phyloP scores from a whole-genome alignment of 2,888 invertebrate genomes.

The Itoplectis maculator region DNA sequence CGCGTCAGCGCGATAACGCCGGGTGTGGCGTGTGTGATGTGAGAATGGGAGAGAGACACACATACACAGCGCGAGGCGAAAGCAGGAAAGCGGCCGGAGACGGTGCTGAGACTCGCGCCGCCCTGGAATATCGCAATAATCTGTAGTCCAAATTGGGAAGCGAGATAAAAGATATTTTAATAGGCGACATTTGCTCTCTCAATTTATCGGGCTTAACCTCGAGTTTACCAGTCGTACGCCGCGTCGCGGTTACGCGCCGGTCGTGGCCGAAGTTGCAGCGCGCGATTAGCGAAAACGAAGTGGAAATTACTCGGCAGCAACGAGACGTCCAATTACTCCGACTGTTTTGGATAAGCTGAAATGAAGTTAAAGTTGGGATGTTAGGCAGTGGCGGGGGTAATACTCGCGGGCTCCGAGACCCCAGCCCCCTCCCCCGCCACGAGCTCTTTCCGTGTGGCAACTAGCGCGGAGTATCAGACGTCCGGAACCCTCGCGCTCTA shows the following conservation, averaged over 20 bases:
- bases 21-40: not conserved
- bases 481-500: constrained; percentile 40
- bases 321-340: constrained; percentile 50
- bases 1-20: not conserved
- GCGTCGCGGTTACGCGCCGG: not conserved
- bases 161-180: constrained; percentile 30
- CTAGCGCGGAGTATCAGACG: constrained; percentile 34
- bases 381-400: constrained; percentile 28
- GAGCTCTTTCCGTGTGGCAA: constrained; percentile 23
- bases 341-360: constrained; percentile 20
- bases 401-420: constrained; percentile 22
- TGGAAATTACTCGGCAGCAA: constrained; percentile 48
- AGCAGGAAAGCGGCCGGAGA: not conserved
- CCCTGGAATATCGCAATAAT: constrained; percentile 6
- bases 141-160: not conserved
- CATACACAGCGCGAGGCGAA: no score
- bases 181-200: constrained; percentile 19
- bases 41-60: no score
- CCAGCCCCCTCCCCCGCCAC: no score
- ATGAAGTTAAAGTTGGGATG: constrained; percentile 49
- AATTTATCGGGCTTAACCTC: constrained; percentile 18
- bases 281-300: constrained; percentile 36
- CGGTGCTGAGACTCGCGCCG: not conserved
- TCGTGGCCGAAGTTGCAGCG: constrained; percentile 3
- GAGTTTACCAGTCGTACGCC: constrained; percentile 1